Base-by-base conservation (phyloP, 2,113 vertebrate genomes). In the Paracanthobrama guichenoti region DNA sequence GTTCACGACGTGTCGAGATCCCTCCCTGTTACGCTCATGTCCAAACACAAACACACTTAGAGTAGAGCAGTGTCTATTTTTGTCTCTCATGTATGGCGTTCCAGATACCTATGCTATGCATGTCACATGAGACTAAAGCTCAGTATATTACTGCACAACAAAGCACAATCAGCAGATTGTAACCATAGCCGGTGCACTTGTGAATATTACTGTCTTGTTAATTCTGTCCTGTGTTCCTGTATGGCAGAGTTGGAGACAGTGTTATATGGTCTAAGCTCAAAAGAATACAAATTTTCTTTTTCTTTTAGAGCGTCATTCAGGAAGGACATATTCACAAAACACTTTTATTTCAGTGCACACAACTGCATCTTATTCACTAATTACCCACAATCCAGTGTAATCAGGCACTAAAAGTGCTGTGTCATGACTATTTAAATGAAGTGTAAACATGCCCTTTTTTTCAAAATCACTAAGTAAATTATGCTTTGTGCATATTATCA, bases 81-180 rank as follows among this genome's bases (percentile, higher is more conserved):
- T 80, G 84, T 79, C 64, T 79, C 74, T 60, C 75, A 74, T 60
- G 35, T 79, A 69, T 42, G 28, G 44, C 83, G 79, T 75, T 76
- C 73, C 53, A 69, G 84, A 67, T 83, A 79, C 75, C 18, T 55
- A 55, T 55, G 46, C 44, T 79, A 18, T 78, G 22, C 39, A 71
- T 87, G 87, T 85, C 84, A 88, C 87, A 69, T 44, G 86, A 79
- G 86, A 85, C 75, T 79, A 48, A 76, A 59, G 60, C 75, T 74
- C 59, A 44, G 79, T 72, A 59, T 57, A 31, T 84, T 53, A 60
- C 44, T 69, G 53, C 74, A 75, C 28, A 82, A 84, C 69, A 79
- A 28, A 24, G 76, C 75, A 85, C 73, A 87, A 75, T 85, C 86
- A 85, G 57, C 84, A 66, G 44, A 81, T 78, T 50, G 16, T 66